These are phyloP conservation scores for Lontra canadensis DNA, from an alignment of 2,113 vertebrate genomes.

Conservation along the genomic window DNA sequence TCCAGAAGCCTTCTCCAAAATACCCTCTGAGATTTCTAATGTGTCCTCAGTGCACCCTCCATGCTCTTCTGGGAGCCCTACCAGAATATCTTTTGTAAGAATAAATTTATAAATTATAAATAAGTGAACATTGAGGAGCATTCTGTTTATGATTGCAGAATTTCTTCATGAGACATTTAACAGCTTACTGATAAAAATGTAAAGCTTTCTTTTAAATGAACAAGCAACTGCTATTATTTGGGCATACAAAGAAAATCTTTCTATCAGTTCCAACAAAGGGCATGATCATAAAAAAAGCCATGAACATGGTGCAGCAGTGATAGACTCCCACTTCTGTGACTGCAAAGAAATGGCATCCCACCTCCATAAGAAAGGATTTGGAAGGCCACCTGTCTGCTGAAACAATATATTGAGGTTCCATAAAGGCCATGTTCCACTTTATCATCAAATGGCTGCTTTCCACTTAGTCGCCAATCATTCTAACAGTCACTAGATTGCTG, in stretches of 20 bases:
- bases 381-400: background rate
- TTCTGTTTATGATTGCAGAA: background rate
- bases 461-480: background rate
- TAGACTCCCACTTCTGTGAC: background rate
- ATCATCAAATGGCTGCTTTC: slow-evolving; percentile 27
- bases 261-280: slow-evolving; percentile 1
- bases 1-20: background rate
- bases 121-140: background rate
- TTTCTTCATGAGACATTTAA: slow-evolving; percentile 34
- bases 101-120: slow-evolving; percentile 31
- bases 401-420: background rate
- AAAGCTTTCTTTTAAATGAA: background rate
- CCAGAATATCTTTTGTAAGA: background rate
- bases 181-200: slow-evolving; percentile 2
- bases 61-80: background rate
- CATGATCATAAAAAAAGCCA: background rate
- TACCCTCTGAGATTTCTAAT: background rate
- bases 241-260: background rate
- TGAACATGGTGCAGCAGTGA: background rate
- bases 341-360: background rate
- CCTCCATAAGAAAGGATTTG: background rate
- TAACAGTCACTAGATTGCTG: background rate
- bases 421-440: background rate
- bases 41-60: background rate
- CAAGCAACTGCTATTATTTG: background rate